A percentile compares a stretch with the other conserved stretches of the same genome.
Conservation (phyloP, 2,113 vertebrate species). For the Psophia crepitans region DNA sequence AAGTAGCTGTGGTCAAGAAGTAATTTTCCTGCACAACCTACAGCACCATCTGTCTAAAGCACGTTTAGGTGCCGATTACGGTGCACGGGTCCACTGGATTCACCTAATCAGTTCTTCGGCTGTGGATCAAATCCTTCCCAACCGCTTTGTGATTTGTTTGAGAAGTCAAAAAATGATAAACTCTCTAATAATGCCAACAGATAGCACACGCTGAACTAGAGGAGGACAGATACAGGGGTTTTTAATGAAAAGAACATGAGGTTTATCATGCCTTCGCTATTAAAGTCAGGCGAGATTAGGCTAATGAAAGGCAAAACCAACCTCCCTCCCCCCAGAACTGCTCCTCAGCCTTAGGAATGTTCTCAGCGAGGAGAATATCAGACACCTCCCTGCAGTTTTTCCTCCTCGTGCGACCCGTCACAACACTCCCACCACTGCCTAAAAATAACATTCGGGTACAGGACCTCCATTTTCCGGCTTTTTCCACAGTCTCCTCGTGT, state of each 20-base stretch:
- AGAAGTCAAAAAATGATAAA: slow-evolving; percentile 6
- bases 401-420: not conserved
- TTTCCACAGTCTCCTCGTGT: not conserved
- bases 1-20: not conserved
- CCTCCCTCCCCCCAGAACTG: not conserved
- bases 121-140: not conserved
- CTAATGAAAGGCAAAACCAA: slow-evolving; percentile 27
- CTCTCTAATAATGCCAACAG: slow-evolving; percentile 14
- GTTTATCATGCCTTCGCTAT: slow-evolving; percentile 19
- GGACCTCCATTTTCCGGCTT: not conserved
- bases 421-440: fast-evolving
- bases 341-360: not conserved
- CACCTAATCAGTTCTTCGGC: not conserved
- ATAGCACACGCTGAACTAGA: not conserved
- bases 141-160: not conserved
- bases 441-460: not conserved
- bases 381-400: not conserved
- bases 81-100: not conserved
- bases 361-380: not conserved
- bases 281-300: slow-evolving; percentile 2
- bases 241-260: slow-evolving; percentile 32
- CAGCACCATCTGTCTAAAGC: not conserved
- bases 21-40: not conserved
- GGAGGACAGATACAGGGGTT: not conserved
- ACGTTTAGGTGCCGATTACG: not conserved